Base-by-base conservation (phyloP, 2,797 vertebrate genomes). In the Notoglanidium macrostoma region DNA sequence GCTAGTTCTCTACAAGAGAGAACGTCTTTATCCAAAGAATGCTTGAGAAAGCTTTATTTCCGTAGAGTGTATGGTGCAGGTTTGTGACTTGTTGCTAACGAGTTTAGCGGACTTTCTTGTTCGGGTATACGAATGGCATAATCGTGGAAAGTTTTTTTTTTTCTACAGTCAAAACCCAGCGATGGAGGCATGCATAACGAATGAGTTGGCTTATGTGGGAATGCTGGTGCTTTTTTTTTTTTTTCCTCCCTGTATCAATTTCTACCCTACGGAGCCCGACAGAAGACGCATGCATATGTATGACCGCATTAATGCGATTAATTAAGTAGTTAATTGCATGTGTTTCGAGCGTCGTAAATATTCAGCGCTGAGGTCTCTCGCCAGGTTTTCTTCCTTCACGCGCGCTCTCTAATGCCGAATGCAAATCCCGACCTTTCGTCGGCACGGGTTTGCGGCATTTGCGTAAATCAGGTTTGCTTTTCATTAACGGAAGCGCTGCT, bases 271-370 rank as follows among this genome's bases (percentile, higher is more conserved):
- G 88, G 89, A 90, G 81, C 89, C 90, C 92, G 94, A 95, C 94
- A 94, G 94, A 95, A 92, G 93, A 87, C 72, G 91, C 93, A 94
- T 94, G 93, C 94, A 95, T 95, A 95, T 95, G 93, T 92, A 94
- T 92, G 85, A 88, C 88, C 73, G 88, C 92, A 93, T 94, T 94
- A 95, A 94, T 95, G 94, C 95, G 95, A 96, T 96, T 92, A 94
- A 95, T 95, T 92, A 95, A 93, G 92, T 91, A 91, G 92, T 94
- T 95, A 96, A 96, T 96, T 96, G 94, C 94, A 92, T 94, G 94
- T 93, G 92, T 94, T 93, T 94, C 95, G 93, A 90, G 88, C 68
- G 44, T 92, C 92, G 95, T 96, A 94, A 94, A 96, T 96, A 96
- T 96, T 95, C 94, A 95, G 78, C 40, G 26, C 35, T 67, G 88